Evolutionary conservation across 2,797 vertebrate genomes (phyloP).

Genomic region (Anguilla pacifica): DNA sequence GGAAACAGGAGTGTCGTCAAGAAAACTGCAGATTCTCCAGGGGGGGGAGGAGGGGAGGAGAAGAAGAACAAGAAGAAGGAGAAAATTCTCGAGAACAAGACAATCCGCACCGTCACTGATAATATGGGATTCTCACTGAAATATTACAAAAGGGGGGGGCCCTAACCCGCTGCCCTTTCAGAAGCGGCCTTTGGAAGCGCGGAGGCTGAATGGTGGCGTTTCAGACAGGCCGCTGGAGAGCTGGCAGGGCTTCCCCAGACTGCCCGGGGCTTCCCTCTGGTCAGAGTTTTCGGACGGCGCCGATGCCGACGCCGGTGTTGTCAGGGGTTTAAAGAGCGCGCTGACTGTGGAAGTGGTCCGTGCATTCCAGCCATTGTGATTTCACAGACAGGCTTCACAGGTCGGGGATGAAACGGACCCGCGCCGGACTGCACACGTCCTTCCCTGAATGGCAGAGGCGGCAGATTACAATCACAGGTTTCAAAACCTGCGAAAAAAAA

Average conservation of each 20-base stretch:
- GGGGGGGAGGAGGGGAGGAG: background rate
- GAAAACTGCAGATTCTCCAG: background rate
- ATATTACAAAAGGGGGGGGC: slow-evolving; percentile 10
- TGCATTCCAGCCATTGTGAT: slow-evolving; percentile 27
- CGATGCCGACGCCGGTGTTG: slow-evolving; percentile 13
- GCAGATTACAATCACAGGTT: slow-evolving; percentile 11
- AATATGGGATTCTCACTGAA: background rate
- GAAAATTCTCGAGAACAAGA: slow-evolving; percentile 5
- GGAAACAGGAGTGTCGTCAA: slow-evolving; percentile 11
- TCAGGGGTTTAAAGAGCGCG: slow-evolving; percentile 17
- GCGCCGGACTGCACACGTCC: background rate
- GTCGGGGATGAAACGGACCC: background rate
- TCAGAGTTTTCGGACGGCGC: slow-evolving; percentile 16
- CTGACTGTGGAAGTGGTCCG: slow-evolving; percentile 15
- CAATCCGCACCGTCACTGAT: slow-evolving; percentile 12
- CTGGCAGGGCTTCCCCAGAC: background rate
- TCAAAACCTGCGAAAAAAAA: slow-evolving; percentile 2
- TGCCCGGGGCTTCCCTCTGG: slow-evolving; percentile 12
- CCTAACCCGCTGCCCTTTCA: background rate
- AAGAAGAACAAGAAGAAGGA: slow-evolving; percentile 11
- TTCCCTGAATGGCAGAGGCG: background rate
- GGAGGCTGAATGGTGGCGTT: slow-evolving; percentile 14
- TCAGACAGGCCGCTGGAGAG: background rate
- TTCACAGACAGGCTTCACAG: slow-evolving; percentile 31
- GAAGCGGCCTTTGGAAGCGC: background rate